Evolutionary conservation across 30 jellyfish, hydroid and myxozoan genomes (phyloP).

Genomic region (Aurelia sp.): DNA sequence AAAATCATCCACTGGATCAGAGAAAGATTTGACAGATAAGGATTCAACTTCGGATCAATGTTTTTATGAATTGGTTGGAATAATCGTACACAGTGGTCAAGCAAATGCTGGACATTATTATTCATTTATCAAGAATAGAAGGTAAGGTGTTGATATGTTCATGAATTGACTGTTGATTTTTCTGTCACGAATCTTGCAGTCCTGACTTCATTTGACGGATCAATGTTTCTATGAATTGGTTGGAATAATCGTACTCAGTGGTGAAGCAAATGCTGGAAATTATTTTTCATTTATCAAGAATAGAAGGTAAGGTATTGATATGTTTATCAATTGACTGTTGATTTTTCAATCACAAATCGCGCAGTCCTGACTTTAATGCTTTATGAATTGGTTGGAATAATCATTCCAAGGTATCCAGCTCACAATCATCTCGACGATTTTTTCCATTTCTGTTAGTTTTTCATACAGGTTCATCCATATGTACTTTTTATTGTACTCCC

Average conservation of each 20-base stretch:
- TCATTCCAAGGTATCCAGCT: no score
- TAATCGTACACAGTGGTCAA: constrained; percentile 98
- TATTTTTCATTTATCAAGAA: constrained; percentile 90
- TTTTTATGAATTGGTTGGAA: constrained; percentile 94
- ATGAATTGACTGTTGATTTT: no score
- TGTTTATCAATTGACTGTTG: no score
- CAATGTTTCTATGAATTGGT: constrained; percentile 83
- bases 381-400: no score
- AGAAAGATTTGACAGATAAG: constrained; percentile 64
- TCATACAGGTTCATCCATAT: no score
- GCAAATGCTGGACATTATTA: constrained; percentile 99
- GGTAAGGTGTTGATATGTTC: constrained; percentile 1
- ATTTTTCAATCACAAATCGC: no score
- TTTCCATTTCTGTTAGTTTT: no score
- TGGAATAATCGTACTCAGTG: constrained; percentile 98
- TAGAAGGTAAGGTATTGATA: constrained; percentile 41
- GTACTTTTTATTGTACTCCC: no score
- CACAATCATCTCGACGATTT: no score
- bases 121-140: constrained; percentile 89
- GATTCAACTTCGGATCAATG: constrained; percentile 67
- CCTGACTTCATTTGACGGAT: constrained; percentile 20
- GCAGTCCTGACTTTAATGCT: no score
- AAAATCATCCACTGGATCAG: constrained; percentile 54
- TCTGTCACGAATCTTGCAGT: no score
- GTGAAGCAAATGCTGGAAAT: constrained; percentile 99